Conservation (phyloP, 1,140 invertebrate genomes). For the Papilio xuthus region DNA sequence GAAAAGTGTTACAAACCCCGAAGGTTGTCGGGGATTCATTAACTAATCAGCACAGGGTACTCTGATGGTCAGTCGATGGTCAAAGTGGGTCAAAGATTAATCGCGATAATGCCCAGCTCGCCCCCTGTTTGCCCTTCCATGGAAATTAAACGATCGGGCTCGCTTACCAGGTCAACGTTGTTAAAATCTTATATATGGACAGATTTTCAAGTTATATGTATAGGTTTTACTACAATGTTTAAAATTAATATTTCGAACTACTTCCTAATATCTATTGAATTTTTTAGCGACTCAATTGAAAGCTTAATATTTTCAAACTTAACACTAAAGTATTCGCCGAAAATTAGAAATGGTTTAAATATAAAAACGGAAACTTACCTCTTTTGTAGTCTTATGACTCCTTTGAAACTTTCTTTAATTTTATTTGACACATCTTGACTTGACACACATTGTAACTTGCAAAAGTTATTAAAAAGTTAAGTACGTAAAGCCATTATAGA, state of each 20-base stretch:
- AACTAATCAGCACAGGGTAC: slow-evolving; percentile 33
- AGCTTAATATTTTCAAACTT: background rate
- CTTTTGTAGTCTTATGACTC: background rate
- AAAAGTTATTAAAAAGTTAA: background rate
- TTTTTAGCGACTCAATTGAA: background rate
- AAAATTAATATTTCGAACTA: too few relatives aligned
- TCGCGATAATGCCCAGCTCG: slow-evolving; percentile 68
- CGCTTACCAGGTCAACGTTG: slow-evolving; percentile 35
- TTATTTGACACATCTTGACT: slow-evolving; percentile 1
- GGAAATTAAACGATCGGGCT: slow-evolving; percentile 67
- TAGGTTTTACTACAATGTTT: too few relatives aligned
- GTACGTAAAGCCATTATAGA: background rate
- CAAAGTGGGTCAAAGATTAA: slow-evolving; percentile 74
- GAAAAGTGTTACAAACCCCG: slow-evolving; percentile 14
- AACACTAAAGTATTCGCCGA: background rate
- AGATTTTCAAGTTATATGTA: background rate
- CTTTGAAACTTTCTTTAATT: background rate
- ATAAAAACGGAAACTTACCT: background rate
- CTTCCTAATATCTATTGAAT: too few relatives aligned
- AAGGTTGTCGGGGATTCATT: slow-evolving; percentile 30
- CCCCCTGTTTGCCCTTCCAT: slow-evolving; percentile 65
- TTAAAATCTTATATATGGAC: slow-evolving; percentile 9
- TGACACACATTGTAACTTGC: background rate
- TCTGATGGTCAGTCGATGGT: slow-evolving; percentile 50
- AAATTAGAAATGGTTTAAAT: background rate